These are phyloP conservation scores for Neolamprologus longior DNA, from an alignment of 2,113 vertebrate genomes.

Conservation along the genomic window DNA sequence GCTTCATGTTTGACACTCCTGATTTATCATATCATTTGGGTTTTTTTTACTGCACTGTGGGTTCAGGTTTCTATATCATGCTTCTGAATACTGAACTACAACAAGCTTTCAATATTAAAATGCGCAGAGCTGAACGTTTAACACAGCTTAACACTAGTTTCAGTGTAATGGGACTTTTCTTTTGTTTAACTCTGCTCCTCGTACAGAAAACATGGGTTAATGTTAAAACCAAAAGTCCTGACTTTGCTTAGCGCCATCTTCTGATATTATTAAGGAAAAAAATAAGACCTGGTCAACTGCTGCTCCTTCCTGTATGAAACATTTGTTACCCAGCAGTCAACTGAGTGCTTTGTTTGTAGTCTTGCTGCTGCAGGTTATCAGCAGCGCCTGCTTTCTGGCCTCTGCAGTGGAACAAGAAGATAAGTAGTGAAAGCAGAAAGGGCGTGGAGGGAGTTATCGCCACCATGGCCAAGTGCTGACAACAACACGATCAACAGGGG, in stretches of 20 bases:
- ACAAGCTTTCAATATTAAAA: background rate
- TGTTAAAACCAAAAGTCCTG: background rate
- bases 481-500: constrained; percentile 24
- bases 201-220: background rate
- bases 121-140: background rate
- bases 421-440: background rate
- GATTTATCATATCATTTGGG: background rate
- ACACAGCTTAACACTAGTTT: background rate
- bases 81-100: background rate
- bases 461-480: constrained; percentile 26
- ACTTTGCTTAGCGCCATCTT: background rate
- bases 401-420: background rate
- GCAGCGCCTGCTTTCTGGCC: background rate
- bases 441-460: background rate
- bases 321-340: background rate
- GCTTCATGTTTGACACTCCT: background rate
- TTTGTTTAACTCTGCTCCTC: background rate
- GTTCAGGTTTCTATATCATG: background rate
- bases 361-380: background rate
- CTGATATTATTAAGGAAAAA: background rate
- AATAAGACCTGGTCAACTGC: background rate
- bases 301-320: background rate
- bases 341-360: background rate
- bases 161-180: background rate
- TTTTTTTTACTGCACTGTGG: accelerated